These are phyloP conservation scores for Reticulitermes speratus DNA, from an alignment of 1,140 invertebrate species.

Conservation along the genomic window DNA sequence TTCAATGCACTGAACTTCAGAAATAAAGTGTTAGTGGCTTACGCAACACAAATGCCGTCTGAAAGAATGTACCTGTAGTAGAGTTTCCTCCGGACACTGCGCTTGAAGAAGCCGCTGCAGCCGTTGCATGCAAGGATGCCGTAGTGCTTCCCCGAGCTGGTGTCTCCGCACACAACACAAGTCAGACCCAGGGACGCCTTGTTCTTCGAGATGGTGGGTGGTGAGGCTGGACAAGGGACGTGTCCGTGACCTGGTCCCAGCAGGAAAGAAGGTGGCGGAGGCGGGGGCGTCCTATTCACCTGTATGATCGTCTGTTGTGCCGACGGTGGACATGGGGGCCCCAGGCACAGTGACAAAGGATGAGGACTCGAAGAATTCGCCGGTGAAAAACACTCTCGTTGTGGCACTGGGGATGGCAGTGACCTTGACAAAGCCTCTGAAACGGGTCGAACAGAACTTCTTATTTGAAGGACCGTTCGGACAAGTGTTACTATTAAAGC, in stretches of 20 bases:
- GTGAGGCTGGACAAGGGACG: slow-evolving; percentile 22
- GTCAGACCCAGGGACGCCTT: slow-evolving; percentile 32
- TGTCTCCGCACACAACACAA: slow-evolving; percentile 76
- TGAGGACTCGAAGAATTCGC: slow-evolving; percentile 33
- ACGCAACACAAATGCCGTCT: no score
- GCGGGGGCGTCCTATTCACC: slow-evolving; percentile 30
- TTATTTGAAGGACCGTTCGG: no score
- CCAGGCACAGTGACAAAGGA: slow-evolving; percentile 35
- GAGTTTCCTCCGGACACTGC: slow-evolving; percentile 92
- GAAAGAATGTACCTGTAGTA: slow-evolving; percentile 81
- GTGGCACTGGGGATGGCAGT: not conserved
- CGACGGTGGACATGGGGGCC: slow-evolving; percentile 24
- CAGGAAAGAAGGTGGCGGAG: slow-evolving; percentile 26
- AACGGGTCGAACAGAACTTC: not conserved
- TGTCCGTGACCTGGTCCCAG: slow-evolving; percentile 21
- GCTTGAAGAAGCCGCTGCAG: slow-evolving; percentile 98
- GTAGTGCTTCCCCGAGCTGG: slow-evolving; percentile 96
- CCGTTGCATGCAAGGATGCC: slow-evolving; percentile 99
- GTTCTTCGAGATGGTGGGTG: slow-evolving; percentile 26
- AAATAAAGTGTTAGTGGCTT: no score
- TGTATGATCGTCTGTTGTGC: slow-evolving; percentile 28
- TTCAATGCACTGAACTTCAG: no score
- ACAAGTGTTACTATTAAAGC: no score
- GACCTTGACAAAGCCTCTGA: not conserved
- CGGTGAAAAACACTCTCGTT: slow-evolving; percentile 24